Evolutionary conservation across 2,113 vertebrate genomes (phyloP), one percentile per base, ranked within the genome.

Genomic region (Rhombomys opimus): DNA sequence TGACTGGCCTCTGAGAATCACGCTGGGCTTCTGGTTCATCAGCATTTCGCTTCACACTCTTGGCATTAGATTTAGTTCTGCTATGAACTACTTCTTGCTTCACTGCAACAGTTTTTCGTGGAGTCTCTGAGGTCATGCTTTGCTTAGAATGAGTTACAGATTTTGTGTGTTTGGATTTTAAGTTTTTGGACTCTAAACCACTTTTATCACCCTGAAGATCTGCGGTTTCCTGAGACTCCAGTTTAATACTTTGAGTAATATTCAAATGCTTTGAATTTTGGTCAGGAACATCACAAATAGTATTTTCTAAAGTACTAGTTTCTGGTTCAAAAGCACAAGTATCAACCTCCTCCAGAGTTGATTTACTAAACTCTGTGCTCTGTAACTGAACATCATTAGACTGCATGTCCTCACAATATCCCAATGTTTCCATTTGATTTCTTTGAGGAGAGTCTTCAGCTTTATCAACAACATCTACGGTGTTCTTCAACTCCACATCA

Each of bases 1-100:
- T 99, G 70, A 98, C 75, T 2, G 98, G 98, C 87, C 98, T 99
- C 90, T 96, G 98, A 82, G 95, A 96, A 97, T 97, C 97, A n/a
- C 98, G 98, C 86, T 99, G 98, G 87, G 97, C 97, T 87, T 98
- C 98, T 25, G 95, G 91, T 17, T 98, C 98, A 95, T 98, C 98
- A 0, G 96, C 97, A 88, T 98, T 99, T 80, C 99, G 97, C 98
- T 99, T 99, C 85, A 99, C 95, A 96, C 97, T 98, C 95, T 97
- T 98, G 95, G 97, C 77, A 91, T 97, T 98, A 97, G 96, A 92
- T 98, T 98, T 98, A 7, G 98, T 97, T 98, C 99, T 99, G 50
- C 97, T 98, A 68, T 68, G 93, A 2, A 63, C 70, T 77, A 87
- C 5, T 78, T 98, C 98, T 65, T 97, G 96, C 81, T 98, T 98